A percentile compares a stretch with the other conserved stretches of the same genome.
These are phyloP conservation scores for Microctenopoma lineatum DNA, from an alignment of 2,797 vertebrate genomes.

Conservation along the genomic window DNA sequence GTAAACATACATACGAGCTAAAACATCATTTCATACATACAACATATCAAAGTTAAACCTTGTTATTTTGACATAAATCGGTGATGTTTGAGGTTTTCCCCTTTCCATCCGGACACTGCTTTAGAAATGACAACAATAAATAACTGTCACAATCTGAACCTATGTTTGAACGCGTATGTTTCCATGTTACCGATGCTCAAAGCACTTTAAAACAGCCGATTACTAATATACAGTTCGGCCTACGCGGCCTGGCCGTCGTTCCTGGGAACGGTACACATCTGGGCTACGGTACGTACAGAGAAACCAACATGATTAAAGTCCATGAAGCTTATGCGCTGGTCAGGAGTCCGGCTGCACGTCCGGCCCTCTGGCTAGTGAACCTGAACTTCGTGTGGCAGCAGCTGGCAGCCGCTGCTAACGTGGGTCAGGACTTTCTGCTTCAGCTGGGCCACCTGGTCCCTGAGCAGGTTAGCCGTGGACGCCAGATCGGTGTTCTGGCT, in stretches of 20 bases:
- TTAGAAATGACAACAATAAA: too few species aligned
- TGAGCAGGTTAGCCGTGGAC: slow-evolving; percentile 91
- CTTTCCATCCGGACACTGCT: too few species aligned
- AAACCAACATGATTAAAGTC: slow-evolving; percentile 43
- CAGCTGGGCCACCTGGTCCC: slow-evolving; percentile 95
- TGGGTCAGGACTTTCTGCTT: slow-evolving; percentile 97
- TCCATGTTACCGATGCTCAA: slow-evolving; percentile 1
- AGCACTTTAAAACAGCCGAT: slow-evolving; percentile 4
- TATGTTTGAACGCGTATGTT: slow-evolving; percentile 18
- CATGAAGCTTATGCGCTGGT: slow-evolving; percentile 65
- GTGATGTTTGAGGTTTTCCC: background rate
- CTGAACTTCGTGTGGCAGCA: slow-evolving; percentile 92
- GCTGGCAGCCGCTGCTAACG: slow-evolving; percentile 95
- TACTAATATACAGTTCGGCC: slow-evolving; percentile 24
- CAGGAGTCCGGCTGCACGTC: slow-evolving; percentile 15
- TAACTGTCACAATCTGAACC: background rate
- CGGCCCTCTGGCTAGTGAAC: slow-evolving; percentile 83
- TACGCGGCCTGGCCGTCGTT: slow-evolving; percentile 25
- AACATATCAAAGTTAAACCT: slow-evolving; percentile 8
- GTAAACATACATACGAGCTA: slow-evolving; percentile 27
- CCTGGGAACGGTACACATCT: slow-evolving; percentile 9
- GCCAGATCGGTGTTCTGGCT: slow-evolving; percentile 94
- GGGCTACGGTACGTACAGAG: slow-evolving; percentile 45
- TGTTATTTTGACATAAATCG: slow-evolving; percentile 19
- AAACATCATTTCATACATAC: slow-evolving; percentile 19